phyloP scores from a whole-genome alignment of 2,113 vertebrate species.

The Patagioenas fasciata region DNA sequence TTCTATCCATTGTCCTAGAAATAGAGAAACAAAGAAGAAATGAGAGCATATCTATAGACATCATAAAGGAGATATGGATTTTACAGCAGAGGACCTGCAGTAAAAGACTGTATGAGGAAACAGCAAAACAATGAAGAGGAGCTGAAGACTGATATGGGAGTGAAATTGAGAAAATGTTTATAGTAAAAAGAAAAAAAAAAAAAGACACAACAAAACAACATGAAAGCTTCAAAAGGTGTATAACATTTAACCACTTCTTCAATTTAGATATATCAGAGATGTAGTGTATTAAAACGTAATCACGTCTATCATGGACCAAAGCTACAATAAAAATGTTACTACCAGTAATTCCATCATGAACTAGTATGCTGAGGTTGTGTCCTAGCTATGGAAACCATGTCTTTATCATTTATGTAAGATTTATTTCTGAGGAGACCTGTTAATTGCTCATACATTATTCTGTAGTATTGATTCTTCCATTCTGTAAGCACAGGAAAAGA shows the following conservation, averaged over 20 bases:
- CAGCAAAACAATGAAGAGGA: background rate
- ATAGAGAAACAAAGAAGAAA: background rate
- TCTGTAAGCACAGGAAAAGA: background rate
- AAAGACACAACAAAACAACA: background rate
- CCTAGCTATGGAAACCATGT: background rate
- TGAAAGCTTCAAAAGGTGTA: accelerated
- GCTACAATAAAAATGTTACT: background rate
- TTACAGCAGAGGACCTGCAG: background rate
- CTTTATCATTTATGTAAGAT: background rate
- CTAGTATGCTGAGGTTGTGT: background rate
- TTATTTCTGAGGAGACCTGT: background rate
- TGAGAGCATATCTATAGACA: background rate
- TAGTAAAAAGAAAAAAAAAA: background rate
- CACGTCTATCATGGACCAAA: background rate
- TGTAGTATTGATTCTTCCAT: background rate
- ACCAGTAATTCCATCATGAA: background rate
- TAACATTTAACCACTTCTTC: background rate
- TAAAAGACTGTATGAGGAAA: background rate
- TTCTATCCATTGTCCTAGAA: background rate
- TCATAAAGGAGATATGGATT: background rate
- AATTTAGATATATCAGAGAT: background rate
- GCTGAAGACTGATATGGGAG: background rate
- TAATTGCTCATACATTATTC: background rate
- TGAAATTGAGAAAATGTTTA: background rate
- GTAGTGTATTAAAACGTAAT: background rate